Base-by-base conservation (phyloP, 2,797 vertebrate species). In the Dryobates pubescens region DNA sequence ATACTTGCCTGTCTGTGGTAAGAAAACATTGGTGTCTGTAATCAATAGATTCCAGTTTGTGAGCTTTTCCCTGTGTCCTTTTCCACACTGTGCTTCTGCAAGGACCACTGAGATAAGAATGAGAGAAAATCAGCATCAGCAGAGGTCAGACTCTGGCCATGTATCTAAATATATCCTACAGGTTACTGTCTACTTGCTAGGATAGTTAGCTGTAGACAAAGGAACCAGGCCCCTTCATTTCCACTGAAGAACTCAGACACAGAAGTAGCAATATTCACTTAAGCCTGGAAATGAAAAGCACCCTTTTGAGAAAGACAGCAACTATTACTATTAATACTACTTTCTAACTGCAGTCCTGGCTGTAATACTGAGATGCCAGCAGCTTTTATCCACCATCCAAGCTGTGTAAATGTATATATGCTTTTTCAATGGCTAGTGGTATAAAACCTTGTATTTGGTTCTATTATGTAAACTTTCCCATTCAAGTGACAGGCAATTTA, bases 381-480 rank as follows among this genome's bases (percentile, higher is more conserved):
- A 86, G 34, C 19, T 93, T 82, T 90, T 83, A 77, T 73, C 64
- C 64, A 64, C 26, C 0, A 1, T 61, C 68, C 58, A 89, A 86
- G 76, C 36, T 56, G 32, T 69, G 49, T 43, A 95, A 86, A 76
- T 57, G 43, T 71, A 89, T 71, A 58, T 90, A 11, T 70, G 19
- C 78, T 54, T 82, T 89, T 91, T 73, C 82, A 71, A 71, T 71
- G 77, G 51, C 36, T 85, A 77, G 49, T 49, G 82, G 47, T 30
- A 89, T 71, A 88, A 95, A 95, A 88, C 62, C 73, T 82, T 77
- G 43, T 61, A 84, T 86, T 95, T 94, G 88, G 64, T 82, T 89
- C 89, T 93, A 84, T 93, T 95, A 86, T 82, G 89, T 93, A 96
- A 96, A 93, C 95, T 88, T 89, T 82, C 87, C 54, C 89, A 88